Conservation (phyloP, 2,888 invertebrate genomes). For the Crematogaster levior region DNA sequence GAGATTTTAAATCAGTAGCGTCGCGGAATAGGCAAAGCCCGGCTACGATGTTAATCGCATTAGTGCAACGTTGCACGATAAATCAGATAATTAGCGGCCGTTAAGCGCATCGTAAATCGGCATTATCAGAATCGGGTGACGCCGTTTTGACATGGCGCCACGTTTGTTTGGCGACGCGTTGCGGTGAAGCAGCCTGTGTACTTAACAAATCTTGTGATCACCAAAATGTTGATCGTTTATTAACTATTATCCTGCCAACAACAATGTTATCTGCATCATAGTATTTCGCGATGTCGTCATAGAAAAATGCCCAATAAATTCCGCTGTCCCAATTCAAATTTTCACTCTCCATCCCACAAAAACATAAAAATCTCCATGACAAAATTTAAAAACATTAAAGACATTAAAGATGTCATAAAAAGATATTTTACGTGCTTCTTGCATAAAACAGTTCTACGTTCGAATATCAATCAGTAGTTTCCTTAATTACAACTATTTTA, state of each 20-base stretch:
- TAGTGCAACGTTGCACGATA: conserved; percentile 78
- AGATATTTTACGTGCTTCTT: too few relatives aligned
- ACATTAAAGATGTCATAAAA: too few relatives aligned
- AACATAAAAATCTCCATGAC: background rate
- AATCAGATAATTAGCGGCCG: conserved; percentile 82
- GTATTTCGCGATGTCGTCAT: background rate
- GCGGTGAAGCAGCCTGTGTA: conserved; percentile 65
- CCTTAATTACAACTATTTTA: background rate
- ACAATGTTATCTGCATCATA: conserved; percentile 8
- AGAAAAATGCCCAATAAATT: background rate
- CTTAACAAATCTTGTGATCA: conserved; percentile 71
- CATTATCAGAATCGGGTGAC: conserved; percentile 76
- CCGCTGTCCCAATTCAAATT: background rate
- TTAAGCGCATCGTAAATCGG: conserved; percentile 81
- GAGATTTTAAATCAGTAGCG: conserved; percentile 12
- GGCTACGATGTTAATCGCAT: conserved; percentile 76
- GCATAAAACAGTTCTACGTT: background rate
- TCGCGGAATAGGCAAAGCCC: conserved; percentile 55
- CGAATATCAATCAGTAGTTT: background rate
- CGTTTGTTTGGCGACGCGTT: conserved; percentile 73
- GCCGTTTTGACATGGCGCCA: conserved; percentile 69
- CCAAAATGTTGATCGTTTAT: conserved; percentile 66
- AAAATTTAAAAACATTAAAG: background rate
- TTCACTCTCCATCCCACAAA: background rate
- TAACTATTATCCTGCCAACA: conserved; percentile 63